Evolutionary conservation across 2,113 vertebrate genomes (phyloP).

Genomic region (Ptilonorhynchus violaceus): DNA sequence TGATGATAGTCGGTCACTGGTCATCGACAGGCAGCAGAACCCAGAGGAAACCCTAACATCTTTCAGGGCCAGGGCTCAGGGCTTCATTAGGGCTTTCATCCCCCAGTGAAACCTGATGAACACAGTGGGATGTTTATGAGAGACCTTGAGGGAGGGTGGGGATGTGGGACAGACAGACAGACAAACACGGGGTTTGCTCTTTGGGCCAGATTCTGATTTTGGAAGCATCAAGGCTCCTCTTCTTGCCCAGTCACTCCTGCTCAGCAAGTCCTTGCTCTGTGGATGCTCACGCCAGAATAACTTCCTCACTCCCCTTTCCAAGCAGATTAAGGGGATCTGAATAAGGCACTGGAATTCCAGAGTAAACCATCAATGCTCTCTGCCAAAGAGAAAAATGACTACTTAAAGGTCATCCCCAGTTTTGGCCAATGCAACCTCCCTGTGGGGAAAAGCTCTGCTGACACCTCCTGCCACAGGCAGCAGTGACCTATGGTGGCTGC

Average conservation of each 20-base stretch:
- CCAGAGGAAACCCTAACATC: background rate
- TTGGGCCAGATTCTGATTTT: accelerated
- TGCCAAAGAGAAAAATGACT: background rate
- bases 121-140: background rate
- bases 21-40: background rate
- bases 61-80: background rate
- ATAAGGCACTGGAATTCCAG: background rate
- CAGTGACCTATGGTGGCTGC: background rate
- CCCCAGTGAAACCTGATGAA: background rate
- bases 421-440: background rate
- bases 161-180: background rate
- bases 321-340: background rate
- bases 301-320: background rate
- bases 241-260: background rate
- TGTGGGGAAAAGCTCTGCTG: accelerated
- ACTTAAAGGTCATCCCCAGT: background rate
- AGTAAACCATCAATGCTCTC: background rate
- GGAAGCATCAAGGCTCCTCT: background rate
- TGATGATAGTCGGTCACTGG: accelerated
- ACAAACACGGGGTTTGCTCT: background rate
- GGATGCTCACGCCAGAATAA: background rate
- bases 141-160: accelerated
- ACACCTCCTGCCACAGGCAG: background rate
- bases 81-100: background rate
- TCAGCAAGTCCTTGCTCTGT: background rate